Base-by-base conservation (phyloP, 2,888 invertebrate species). In the Lithophane semibrunnea region DNA sequence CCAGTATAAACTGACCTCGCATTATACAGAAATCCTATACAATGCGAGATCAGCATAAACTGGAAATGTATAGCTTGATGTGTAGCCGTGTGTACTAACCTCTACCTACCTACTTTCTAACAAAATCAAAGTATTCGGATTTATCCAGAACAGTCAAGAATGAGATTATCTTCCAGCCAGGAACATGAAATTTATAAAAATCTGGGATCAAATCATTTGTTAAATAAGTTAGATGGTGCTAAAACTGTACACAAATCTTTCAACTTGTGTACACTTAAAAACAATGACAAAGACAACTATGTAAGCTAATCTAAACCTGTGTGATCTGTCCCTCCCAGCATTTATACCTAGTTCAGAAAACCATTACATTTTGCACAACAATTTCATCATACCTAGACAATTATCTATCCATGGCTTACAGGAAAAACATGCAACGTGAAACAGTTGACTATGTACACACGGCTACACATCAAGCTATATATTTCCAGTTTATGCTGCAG, bases 321-420 rank as follows among this genome's bases (percentile, higher is more conserved):
- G 37, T 37, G 37, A 37, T 37, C 21, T 54, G 56, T 12, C 24
- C 24, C 24, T 24, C 24, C 13, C 24, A 58, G 12, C 24, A 58
- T 58, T 24, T 29, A 60, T 37, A 29, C 7, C 12, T n/a, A 54
- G 1, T 4, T 3, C 13, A 77, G 10, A 58, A 58, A 74, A 81
- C 81, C 81, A 81, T 79, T 79, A 79, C 24, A 42, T 16, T 80
- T 54, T 37, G 44, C 52, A 52, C 44, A 80, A 44, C 37, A 65
- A 37, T 21, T 2, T 5, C 13, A 3, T 52, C 16, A n/a, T n/a
- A 56, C 44, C 44, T 78, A 64, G 24, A 16, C 29, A 1, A 60
- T 80, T 52, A 73, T 60, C 56, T 79, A 44, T 18, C 2, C 0
- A 52, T 37, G 44, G 13, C 10, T 18, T 54, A 21, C 60, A 77